phyloP scores from a whole-genome alignment of 2,888 invertebrate species.

The Thera obeliscata region DNA sequence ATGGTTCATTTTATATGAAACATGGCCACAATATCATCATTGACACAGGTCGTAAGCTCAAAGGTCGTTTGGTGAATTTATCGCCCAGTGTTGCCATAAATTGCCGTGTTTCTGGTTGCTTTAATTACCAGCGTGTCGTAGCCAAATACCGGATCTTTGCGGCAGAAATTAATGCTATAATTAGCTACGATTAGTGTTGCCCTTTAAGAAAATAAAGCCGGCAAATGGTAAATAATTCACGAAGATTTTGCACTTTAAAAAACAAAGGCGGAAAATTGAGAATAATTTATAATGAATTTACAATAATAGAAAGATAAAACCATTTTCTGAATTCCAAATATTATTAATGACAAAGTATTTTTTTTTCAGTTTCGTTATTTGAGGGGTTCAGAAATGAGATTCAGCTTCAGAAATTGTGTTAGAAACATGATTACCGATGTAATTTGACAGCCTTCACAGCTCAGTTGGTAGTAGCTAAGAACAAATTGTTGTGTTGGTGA shows the following conservation, averaged over 20 bases:
- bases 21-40: slow-evolving; percentile 43
- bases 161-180: slow-evolving; percentile 58
- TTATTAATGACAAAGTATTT: too few relatives aligned
- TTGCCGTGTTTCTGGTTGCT: slow-evolving; percentile 59
- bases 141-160: slow-evolving; percentile 52
- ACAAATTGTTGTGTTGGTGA: too few relatives aligned
- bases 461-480: too few relatives aligned
- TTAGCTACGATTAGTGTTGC: slow-evolving; percentile 39
- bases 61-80: slow-evolving; percentile 55
- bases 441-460: too few relatives aligned
- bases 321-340: too few relatives aligned
- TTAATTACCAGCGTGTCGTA: slow-evolving; percentile 61
- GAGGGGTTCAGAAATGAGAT: too few relatives aligned
- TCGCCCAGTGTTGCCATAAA: slow-evolving; percentile 62
- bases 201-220: slow-evolving; percentile 3
- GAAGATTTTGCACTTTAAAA: too few relatives aligned
- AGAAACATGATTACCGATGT: too few relatives aligned
- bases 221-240: not conserved
- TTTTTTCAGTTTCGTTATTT: too few relatives aligned
- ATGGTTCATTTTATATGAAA: slow-evolving; percentile 17
- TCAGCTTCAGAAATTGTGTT: too few relatives aligned
- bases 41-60: slow-evolving; percentile 49
- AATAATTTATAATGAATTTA: not conserved
- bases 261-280: too few relatives aligned
- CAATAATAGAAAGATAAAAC: not conserved